Base-by-base conservation (phyloP, 1,140 invertebrate species). In the Archivesica marissinica region DNA sequence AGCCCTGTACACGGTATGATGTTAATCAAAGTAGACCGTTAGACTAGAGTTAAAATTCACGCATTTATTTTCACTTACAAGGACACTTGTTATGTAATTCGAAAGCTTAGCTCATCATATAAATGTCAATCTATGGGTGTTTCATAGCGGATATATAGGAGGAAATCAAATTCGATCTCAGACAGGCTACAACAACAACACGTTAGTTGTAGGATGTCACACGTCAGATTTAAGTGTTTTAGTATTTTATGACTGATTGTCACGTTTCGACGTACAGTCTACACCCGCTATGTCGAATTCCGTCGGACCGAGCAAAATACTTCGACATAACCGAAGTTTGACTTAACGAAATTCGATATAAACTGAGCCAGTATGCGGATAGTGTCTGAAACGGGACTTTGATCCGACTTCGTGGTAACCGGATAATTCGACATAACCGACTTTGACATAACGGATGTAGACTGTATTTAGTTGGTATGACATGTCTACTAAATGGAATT, bases 201-300 rank as follows among this genome's bases (percentile, higher is more conserved):
- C 33, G 74, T 35, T 39, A 28, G 56, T n/a, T 54, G 23, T 38
- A 56, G 33, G 25, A 59, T 28, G 30, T 72, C 44, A 47, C 17
- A 41, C 23, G n/a, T 44, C 2, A n/a, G 54, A 41, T 23, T 76
- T 50, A 56, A 76, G 74, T 56, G 50, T 38, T 54, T 76, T 1
- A 17, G 52, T 20, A 76, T 39, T 39, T 59, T 76, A 56, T 76
- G 50, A 76, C 56, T 76, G 74, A 41, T 28, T 76, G 38, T 76
- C 50, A 56, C 30, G 38, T 59, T 59, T 50, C 39, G 23, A 70
- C 39, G 20, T n/a, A n/a, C n/a, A n/a, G n/a, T n/a, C n/a, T n/a
- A n/a, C n/a, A n/a, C n/a, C n/a, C n/a, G n/a, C n/a, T n/a, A n/a
- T n/a, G n/a, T n/a, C n/a, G n/a, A n/a, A n/a, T n/a, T n/a, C n/a